Evolutionary conservation across 2,113 vertebrate genomes (phyloP).

Genomic region (Paracanthobrama guichenoti): DNA sequence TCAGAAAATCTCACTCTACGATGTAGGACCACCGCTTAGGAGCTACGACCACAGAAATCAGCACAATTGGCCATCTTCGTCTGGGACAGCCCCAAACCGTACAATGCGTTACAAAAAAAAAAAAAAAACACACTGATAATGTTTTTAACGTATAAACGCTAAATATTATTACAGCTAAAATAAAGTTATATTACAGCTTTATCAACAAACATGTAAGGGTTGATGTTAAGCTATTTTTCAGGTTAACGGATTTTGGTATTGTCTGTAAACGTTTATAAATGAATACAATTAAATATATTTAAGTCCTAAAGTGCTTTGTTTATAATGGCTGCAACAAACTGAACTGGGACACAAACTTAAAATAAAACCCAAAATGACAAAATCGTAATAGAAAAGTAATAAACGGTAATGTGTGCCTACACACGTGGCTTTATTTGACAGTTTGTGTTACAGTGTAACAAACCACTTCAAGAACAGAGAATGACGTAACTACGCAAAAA

Average conservation of each 20-base stretch:
- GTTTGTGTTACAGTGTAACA: not conserved
- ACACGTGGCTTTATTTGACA: not conserved
- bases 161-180: too few species aligned
- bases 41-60: too few species aligned
- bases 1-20: too few species aligned
- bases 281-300: not conserved
- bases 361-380: too few species aligned
- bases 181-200: not conserved
- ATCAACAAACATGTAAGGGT: not conserved
- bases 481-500: not conserved
- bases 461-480: not conserved
- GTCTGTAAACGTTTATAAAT: not conserved
- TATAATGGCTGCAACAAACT: not conserved
- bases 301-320: not conserved
- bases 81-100: too few species aligned
- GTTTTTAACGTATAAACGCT: not conserved
- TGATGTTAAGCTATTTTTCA: not conserved
- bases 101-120: not conserved
- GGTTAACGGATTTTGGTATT: not conserved
- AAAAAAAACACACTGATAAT: not conserved
- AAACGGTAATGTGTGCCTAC: not conserved
- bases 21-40: too few species aligned
- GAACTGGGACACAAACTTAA: not conserved
- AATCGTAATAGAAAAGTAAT: not conserved
- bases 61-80: too few species aligned